Percentiles rank a stretch among this genome's conserved stretches.
phyloP scores from a whole-genome alignment of 2,113 vertebrate genomes.

The Laterallus jamaicensis region DNA sequence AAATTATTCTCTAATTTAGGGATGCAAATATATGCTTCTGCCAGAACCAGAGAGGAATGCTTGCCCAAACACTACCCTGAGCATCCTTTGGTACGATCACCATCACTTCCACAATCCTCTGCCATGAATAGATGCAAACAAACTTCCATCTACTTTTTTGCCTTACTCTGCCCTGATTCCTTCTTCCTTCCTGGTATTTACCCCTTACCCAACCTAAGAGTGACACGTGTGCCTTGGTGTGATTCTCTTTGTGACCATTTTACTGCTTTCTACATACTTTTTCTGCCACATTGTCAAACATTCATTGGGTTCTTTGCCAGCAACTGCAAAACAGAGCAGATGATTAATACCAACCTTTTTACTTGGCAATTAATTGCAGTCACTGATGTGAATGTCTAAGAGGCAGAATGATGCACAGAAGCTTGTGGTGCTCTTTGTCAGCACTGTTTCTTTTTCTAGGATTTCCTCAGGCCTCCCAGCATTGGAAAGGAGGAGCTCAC shows the following conservation, averaged over 20 bases:
- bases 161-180: neutral
- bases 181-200: neutral
- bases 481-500: neutral
- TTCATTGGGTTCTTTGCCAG: neutral
- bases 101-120: neutral
- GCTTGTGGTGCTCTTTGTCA: neutral
- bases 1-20: neutral
- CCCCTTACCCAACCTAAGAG: neutral
- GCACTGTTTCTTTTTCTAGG: fast-evolving
- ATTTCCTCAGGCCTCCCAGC: neutral
- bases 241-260: neutral
- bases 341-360: neutral
- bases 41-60: neutral
- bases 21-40: neutral
- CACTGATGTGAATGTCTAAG: neutral
- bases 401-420: neutral
- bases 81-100: too few relatives aligned
- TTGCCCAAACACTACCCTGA: neutral
- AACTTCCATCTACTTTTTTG: neutral
- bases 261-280: neutral
- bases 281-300: neutral
- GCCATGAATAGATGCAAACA: neutral
- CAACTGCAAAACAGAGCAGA: neutral
- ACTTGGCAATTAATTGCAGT: neutral
- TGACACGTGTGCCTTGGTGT: neutral